Evolutionary conservation across 2,888 invertebrate genomes (phyloP).

Genomic region (Caenorhabditis sp.): DNA sequence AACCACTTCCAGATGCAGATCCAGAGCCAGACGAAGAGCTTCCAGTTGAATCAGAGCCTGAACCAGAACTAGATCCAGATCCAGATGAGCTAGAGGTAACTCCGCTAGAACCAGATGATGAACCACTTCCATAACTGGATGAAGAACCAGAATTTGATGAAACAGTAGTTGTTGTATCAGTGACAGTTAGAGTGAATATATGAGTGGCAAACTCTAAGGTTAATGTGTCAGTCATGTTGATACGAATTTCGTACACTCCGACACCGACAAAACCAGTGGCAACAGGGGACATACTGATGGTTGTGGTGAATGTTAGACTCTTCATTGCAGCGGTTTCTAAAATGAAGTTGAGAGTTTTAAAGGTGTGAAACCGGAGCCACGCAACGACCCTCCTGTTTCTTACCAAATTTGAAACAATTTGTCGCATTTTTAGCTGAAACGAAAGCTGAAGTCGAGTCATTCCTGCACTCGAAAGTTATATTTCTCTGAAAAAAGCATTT

Average conservation of each 20-base stretch:
- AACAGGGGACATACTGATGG: constrained; percentile 4
- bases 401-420: constrained; percentile 10
- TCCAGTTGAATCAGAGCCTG: not conserved
- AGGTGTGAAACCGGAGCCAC: too few relatives aligned
- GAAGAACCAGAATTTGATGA: not conserved
- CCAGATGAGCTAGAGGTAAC: not conserved
- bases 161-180: not conserved
- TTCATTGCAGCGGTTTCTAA: not conserved
- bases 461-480: constrained; percentile 18
- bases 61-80: not conserved
- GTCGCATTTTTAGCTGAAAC: constrained; percentile 6
- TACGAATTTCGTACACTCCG: constrained; percentile 20
- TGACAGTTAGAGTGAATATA: constrained; percentile 19
- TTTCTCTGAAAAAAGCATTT: constrained; percentile 12
- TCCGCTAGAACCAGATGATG: not conserved
- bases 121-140: not conserved
- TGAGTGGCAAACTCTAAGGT: constrained; percentile 20
- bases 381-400: too few relatives aligned
- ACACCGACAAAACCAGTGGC: constrained; percentile 8
- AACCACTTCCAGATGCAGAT: not conserved
- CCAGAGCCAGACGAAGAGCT: not conserved
- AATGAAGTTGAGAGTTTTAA: too few relatives aligned
- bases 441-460: not conserved
- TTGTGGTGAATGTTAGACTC: not conserved
- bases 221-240: constrained; percentile 12